Evolutionary conservation across 1,140 invertebrate genomes (phyloP).

Genomic region (Dreissena polymorpha): DNA sequence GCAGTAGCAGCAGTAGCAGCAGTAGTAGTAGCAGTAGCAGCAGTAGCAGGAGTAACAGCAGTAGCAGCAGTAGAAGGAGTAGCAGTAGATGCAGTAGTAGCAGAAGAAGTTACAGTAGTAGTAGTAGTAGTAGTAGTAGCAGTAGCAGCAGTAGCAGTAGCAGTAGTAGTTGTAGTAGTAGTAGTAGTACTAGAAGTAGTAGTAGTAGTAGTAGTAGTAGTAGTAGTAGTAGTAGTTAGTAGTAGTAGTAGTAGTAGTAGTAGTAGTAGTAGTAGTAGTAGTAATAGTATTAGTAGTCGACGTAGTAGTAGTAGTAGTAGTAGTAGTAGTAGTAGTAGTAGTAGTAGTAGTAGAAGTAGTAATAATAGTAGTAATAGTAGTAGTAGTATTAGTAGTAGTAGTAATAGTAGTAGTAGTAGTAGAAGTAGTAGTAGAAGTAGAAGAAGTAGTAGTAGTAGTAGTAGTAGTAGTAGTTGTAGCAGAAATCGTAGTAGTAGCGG

Average conservation of each 20-base stretch:
- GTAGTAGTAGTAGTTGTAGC: background rate
- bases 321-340: background rate
- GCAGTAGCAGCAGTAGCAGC: no score
- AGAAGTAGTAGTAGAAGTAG: conserved; percentile 32
- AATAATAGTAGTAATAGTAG: conserved; percentile 10
- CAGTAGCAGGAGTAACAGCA: background rate
- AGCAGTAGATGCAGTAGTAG: conserved; percentile 1
- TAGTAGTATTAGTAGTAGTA: conserved; percentile 37
- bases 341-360: conserved; percentile 5
- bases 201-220: background rate
- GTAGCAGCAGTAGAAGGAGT: background rate
- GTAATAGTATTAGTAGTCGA: conserved; percentile 18
- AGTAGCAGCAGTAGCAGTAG: conserved; percentile 31
- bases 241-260: background rate
- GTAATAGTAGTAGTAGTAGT: conserved; percentile 25
- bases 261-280: background rate
- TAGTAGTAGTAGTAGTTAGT: background rate
- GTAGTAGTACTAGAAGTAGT: conserved; percentile 5
- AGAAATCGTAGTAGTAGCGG: background rate
- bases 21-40: background rate
- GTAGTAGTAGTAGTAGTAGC: conserved; percentile 25
- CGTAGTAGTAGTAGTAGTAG: background rate
- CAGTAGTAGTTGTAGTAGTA: conserved; percentile 10
- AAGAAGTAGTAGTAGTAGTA: conserved; percentile 40
- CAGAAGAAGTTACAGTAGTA: conserved; percentile 26